A percentile compares a stretch with the other conserved stretches of the same genome.
Conservation (phyloP, 2,797 vertebrate genomes). For the Trachurus trachurus region DNA sequence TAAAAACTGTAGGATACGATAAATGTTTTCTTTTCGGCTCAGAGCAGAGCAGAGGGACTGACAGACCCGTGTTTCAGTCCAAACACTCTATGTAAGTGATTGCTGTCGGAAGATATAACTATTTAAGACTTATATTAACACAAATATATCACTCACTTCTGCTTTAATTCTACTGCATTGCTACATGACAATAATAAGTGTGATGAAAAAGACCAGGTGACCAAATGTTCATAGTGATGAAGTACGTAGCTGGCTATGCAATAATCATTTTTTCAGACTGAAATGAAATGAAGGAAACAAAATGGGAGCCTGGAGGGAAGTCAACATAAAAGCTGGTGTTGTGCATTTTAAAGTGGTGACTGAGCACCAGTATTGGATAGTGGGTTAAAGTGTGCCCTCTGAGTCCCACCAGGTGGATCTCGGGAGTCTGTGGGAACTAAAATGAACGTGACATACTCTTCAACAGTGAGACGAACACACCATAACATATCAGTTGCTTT, state of each 20-base stretch:
- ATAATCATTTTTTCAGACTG: not conserved
- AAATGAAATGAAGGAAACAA: conserved; percentile 12
- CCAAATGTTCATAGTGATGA: not conserved
- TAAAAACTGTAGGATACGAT: too few relatives aligned
- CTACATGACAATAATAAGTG: not conserved
- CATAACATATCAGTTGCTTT: conserved; percentile 46
- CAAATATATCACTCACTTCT: too few relatives aligned
- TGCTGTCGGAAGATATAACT: too few relatives aligned
- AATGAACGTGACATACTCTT: conserved; percentile 25
- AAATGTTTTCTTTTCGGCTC: too few relatives aligned
- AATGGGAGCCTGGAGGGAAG: not conserved
- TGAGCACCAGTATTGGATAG: not conserved
- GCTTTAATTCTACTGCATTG: not conserved
- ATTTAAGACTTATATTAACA: too few relatives aligned
- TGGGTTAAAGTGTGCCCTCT: conserved; percentile 8
- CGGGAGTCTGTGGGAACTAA: conserved; percentile 33
- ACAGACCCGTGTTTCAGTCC: too few relatives aligned
- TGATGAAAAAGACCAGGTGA: not conserved
- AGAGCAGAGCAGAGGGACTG: too few relatives aligned
- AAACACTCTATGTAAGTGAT: too few relatives aligned
- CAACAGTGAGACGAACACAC: conserved; percentile 55
- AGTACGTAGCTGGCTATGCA: not conserved
- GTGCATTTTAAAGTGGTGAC: conserved; percentile 7
- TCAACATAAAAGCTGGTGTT: not conserved
- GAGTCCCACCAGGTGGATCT: conserved; percentile 20